These are phyloP conservation scores for Elephas maximus DNA, from an alignment of 2,113 vertebrate genomes.

Conservation along the genomic window DNA sequence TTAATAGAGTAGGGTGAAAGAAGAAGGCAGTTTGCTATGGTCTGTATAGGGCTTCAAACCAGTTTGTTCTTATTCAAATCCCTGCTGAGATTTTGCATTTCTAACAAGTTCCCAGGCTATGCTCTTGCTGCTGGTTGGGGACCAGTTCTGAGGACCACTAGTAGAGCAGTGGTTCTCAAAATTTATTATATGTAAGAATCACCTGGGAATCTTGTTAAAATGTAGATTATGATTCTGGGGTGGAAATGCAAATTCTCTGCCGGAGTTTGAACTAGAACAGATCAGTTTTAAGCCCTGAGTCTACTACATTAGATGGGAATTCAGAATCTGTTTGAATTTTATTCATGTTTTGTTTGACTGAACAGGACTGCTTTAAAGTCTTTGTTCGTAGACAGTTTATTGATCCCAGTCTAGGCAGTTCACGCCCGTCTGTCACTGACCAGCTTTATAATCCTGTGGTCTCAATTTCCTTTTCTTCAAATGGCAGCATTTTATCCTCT, in stretches of 20 bases:
- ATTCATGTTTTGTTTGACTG: not conserved
- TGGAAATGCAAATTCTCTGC: too few species aligned
- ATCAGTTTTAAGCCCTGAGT: not conserved
- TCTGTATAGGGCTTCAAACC: not conserved
- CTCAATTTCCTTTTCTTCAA: not conserved
- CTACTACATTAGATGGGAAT: not conserved
- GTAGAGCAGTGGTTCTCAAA: too few species aligned
- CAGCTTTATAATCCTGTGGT: not conserved
- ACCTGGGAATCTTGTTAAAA: too few species aligned
- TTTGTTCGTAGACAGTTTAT: not conserved
- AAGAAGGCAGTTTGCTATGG: not conserved
- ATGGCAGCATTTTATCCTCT: slow-evolving; percentile 10
- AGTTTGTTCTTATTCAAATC: too few species aligned
- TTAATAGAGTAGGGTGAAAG: not conserved
- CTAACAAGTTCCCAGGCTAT: too few species aligned
- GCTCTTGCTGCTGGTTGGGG: too few species aligned
- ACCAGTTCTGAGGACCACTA: too few species aligned
- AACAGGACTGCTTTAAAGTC: not conserved
- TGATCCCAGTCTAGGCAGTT: not conserved
- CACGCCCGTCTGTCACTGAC: not conserved
- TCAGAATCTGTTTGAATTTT: slow-evolving; percentile 22
- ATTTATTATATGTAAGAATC: too few species aligned
- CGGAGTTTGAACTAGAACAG: too few species aligned
- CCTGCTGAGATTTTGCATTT: too few species aligned
- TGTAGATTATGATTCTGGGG: too few species aligned